Percentiles rank a stretch among this genome's conserved stretches.
phyloP scores from a whole-genome alignment of 2,797 vertebrate genomes.

The Melanotaenia boesemani region DNA sequence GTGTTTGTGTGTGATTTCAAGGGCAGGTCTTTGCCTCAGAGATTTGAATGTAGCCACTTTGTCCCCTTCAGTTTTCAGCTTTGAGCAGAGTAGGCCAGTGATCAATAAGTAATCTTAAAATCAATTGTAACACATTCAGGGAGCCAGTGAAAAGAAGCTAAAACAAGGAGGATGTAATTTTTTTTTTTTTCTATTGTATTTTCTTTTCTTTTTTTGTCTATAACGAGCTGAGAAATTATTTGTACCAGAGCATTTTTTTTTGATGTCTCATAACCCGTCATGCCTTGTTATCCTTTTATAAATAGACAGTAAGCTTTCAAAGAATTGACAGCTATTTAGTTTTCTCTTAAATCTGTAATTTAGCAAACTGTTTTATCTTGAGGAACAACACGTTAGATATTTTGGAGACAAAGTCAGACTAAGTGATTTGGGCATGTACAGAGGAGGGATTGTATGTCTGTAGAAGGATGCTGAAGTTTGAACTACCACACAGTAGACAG shows the following conservation, averaged over 20 bases:
- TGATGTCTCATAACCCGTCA: neutral
- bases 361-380: neutral
- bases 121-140: constrained; percentile 36
- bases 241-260: neutral
- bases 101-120: constrained; percentile 43
- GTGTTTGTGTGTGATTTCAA: too few relatives aligned
- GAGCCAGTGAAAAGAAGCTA: constrained; percentile 10
- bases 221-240: constrained; percentile 19
- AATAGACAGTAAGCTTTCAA: neutral
- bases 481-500: too few relatives aligned
- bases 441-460: too few relatives aligned
- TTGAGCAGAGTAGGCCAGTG: constrained; percentile 23
- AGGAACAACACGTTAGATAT: too few relatives aligned
- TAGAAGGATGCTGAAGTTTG: too few relatives aligned
- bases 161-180: constrained; percentile 9
- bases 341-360: neutral
- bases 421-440: too few relatives aligned
- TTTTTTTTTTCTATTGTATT: neutral
- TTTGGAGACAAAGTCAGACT: too few relatives aligned
- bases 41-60: constrained; percentile 8
- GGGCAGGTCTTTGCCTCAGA: neutral
- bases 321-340: neutral
- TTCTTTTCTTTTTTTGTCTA: neutral
- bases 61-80: constrained; percentile 10
- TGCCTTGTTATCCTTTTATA: too few relatives aligned